Percentiles rank a stretch among this genome's conserved stretches.
Evolutionary conservation across 2,888 invertebrate genomes (phyloP).

Genomic region (Malthinus flaveolus): DNA sequence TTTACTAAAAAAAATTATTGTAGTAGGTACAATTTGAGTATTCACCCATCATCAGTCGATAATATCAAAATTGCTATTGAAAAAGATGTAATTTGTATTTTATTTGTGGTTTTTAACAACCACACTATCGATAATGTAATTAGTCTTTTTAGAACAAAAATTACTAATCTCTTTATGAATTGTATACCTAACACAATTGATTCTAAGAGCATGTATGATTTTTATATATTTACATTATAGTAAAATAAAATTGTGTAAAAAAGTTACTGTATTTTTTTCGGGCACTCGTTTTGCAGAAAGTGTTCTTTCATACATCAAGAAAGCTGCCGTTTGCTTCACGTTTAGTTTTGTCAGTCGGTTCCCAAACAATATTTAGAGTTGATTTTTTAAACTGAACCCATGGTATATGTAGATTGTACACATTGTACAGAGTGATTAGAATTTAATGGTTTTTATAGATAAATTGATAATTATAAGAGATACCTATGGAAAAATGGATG

Average conservation of each 20-base stretch:
- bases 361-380: no score
- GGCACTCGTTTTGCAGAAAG: no score
- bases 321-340: no score
- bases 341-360: no score
- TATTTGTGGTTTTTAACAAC: conserved; percentile 8
- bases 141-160: conserved; percentile 20
- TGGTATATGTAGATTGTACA: no score
- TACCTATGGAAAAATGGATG: no score
- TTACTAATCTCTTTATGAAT: conserved; percentile 30
- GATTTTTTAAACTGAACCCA: no score
- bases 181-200: conserved; percentile 39
- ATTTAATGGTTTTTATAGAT: no score
- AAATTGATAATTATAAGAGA: no score
- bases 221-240: conserved; percentile 51
- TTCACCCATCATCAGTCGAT: neutral
- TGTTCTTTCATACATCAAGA: no score
- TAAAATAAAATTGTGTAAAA: conserved; percentile 52
- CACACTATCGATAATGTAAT: conserved; percentile 9
- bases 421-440: no score
- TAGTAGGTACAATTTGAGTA: neutral
- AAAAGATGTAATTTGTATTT: neutral
- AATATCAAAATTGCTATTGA: neutral
- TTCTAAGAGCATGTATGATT: conserved; percentile 47
- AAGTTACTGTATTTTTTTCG: neutral
- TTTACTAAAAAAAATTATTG: neutral